phyloP scores from a whole-genome alignment of 2,888 invertebrate genomes.

The Chydorus sphaericus region DNA sequence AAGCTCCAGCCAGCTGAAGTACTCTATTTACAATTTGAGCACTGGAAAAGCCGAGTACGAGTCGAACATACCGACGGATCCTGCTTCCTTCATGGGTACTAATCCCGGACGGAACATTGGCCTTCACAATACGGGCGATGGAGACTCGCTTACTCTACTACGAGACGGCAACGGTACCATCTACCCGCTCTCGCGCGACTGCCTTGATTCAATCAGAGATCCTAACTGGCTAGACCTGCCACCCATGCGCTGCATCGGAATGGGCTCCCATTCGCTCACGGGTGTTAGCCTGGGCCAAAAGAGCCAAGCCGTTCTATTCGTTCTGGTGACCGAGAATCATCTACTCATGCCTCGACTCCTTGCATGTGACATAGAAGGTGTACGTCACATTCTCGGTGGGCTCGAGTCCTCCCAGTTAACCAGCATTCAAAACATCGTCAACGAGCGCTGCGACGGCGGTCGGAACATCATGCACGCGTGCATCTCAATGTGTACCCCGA shows the following conservation, averaged over 20 bases:
- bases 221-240: slow-evolving; percentile 84
- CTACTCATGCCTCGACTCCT: slow-evolving; percentile 81
- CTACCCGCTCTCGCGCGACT: slow-evolving; percentile 90
- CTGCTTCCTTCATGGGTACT: slow-evolving; percentile 70
- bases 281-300: slow-evolving; percentile 29
- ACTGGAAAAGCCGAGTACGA: slow-evolving; percentile 84
- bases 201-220: slow-evolving; percentile 82
- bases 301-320: slow-evolving; percentile 68
- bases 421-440: slow-evolving; percentile 42
- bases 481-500: slow-evolving; percentile 85
- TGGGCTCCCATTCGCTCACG: slow-evolving; percentile 61
- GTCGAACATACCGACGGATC: slow-evolving; percentile 81
- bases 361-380: slow-evolving; percentile 79
- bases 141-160: slow-evolving; percentile 69
- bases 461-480: slow-evolving; percentile 91
- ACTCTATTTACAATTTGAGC: slow-evolving; percentile 77
- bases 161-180: slow-evolving; percentile 88
- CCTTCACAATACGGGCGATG: slow-evolving; percentile 74
- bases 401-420: slow-evolving; percentile 47
- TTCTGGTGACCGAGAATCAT: slow-evolving; percentile 64
- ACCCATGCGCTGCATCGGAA: slow-evolving; percentile 65
- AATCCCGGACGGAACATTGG: slow-evolving; percentile 52
- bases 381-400: slow-evolving; percentile 59
- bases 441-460: slow-evolving; percentile 89
- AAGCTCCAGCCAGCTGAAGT: slow-evolving; percentile 50